Percentiles rank a stretch among this genome's conserved stretches.
phyloP scores from a whole-genome alignment of 1,140 invertebrate genomes.

The Ridgeia piscesae region DNA sequence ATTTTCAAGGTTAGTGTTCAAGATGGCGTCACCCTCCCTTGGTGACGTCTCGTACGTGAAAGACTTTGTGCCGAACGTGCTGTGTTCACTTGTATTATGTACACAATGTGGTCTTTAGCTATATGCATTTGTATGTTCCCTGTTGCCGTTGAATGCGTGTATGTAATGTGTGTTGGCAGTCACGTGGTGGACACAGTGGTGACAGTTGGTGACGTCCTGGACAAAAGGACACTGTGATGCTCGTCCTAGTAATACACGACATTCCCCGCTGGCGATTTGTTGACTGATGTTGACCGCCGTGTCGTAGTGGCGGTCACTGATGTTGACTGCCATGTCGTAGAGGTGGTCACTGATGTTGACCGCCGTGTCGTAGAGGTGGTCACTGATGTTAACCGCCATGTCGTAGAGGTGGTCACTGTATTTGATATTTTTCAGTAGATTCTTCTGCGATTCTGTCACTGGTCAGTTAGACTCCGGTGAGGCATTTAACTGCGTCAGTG shows the following conservation, averaged over 20 bases:
- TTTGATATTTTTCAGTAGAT: not conserved
- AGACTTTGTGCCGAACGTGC: not conserved
- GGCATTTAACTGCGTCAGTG: not conserved
- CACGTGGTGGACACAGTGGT: not conserved
- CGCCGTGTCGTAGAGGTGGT: not conserved
- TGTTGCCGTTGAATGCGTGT: not conserved
- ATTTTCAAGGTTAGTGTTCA: not conserved
- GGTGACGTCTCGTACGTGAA: not conserved
- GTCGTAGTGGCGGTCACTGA: no score
- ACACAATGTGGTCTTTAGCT: not conserved
- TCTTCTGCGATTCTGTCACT: not conserved
- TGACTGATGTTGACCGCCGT: not conserved
- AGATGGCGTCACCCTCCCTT: not conserved
- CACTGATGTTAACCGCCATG: no score
- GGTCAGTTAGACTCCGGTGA: not conserved
- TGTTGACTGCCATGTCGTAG: no score
- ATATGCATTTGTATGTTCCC: not conserved
- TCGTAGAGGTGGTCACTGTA: not conserved
- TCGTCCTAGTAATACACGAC: not conserved
- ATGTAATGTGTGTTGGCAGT: not conserved
- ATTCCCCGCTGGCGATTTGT: not conserved
- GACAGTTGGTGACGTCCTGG: not conserved
- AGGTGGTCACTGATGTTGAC: not conserved
- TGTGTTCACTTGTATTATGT: not conserved
- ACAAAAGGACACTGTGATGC: not conserved